Evolutionary conservation across 2,797 vertebrate species (phyloP), one percentile per base, ranked within the genome.

Genomic region (Erethizon dorsatum): DNA sequence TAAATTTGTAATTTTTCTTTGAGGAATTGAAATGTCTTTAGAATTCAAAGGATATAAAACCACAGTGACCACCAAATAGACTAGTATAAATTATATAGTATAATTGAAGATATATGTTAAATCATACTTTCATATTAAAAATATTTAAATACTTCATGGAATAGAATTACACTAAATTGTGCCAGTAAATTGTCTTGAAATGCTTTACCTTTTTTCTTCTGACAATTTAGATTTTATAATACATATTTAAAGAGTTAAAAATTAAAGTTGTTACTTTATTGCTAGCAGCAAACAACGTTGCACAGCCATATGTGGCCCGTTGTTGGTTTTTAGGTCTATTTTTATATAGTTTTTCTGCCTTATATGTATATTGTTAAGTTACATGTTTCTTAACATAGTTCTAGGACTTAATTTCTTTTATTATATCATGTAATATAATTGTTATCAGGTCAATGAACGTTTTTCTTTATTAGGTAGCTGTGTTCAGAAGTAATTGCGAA

Each of bases 1-100:
- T 99, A 97, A 77, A 96, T 94, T 97, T 4, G 78, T 95, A 37
- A 79, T 82, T 96, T 86, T 97, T 90, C 41, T 96, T 95, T 95
- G 97, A 63, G 93, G 9, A 10, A 96, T 97, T 96, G 14, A 97
- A 90, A 95, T 96, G 52, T 97, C 56, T 92, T 77, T 50, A 88
- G 88, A 97, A 13, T 57, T 96, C 71, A 87, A 85, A n/a, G 94
- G 63, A 31, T 89, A 33, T 31, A 84, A 87, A 90, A 82, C 94
- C 54, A 85, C 20, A 79, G 15, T 90, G 50, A 67, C 52, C 20
- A 83, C 75, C 17, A 83, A 71, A 78, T 85, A 92, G 85, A 56
- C 83, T n/a, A 45, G 10, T 88, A 80, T 88, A 78, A 95, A 57
- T 84, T 69, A 65, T 47, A 57, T 5, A 65, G 14, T 89, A 4